Evolutionary conservation across 2,888 invertebrate species (phyloP).

Genomic region (Acrobeloides nanus): DNA sequence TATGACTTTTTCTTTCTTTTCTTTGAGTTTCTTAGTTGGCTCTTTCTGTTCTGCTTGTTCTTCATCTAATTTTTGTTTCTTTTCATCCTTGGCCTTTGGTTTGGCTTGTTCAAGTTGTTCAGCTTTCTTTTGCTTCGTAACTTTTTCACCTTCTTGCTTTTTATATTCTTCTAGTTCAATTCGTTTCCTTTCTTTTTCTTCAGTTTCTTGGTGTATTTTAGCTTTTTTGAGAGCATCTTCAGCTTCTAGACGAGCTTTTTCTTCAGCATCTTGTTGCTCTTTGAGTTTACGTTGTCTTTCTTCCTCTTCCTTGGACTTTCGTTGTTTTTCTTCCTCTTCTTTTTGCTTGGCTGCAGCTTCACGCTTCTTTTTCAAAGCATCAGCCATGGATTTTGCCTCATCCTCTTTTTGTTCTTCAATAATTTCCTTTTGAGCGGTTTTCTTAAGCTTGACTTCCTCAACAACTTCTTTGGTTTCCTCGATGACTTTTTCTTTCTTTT

Average conservation of each 20-base stretch:
- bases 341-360: constrained; percentile 8
- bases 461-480: constrained; percentile 9
- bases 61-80: constrained; percentile 5
- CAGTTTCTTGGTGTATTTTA: constrained; percentile 11
- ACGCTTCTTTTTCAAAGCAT: constrained; percentile 9
- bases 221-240: constrained; percentile 11
- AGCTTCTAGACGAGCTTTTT: too few species aligned
- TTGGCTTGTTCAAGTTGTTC: constrained; percentile 9
- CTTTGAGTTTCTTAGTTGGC: constrained; percentile 9
- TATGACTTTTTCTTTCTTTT: constrained; percentile 7
- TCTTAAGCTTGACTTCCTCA: constrained; percentile 12
- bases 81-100: constrained; percentile 3
- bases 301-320: not conserved
- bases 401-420: constrained; percentile 21
- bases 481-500: constrained; percentile 1
- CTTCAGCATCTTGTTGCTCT: constrained; percentile 15
- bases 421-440: constrained; percentile 15
- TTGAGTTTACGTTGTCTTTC: constrained; percentile 11
- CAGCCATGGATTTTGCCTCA: constrained; percentile 7
- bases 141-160: constrained; percentile 3
- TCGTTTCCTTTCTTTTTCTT: constrained; percentile 11
- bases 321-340: constrained; percentile 14
- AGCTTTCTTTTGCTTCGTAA: constrained; percentile 7
- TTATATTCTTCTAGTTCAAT: constrained; percentile 1
- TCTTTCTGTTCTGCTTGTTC: constrained; percentile 5